phyloP scores from a whole-genome alignment of 2,797 vertebrate genomes.

The Moxostoma hubbsi region DNA sequence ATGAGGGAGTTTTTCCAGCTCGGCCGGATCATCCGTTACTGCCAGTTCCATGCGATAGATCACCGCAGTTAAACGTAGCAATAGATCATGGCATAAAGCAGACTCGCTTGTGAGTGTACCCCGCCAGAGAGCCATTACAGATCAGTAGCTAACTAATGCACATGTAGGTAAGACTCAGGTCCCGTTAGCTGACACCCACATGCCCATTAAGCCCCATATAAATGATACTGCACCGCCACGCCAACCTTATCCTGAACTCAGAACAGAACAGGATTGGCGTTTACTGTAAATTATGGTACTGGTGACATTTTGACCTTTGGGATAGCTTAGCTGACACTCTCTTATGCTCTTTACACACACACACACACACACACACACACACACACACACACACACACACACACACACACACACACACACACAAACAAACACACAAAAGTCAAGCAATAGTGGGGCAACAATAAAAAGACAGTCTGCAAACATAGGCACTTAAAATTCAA shows the following conservation, averaged over 20 bases:
- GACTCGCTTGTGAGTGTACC: constrained; percentile 77
- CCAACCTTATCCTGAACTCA: constrained; percentile 22
- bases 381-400: too few species aligned
- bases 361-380: too few species aligned
- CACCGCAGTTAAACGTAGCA: constrained; percentile 76
- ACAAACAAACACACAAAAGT: background rate
- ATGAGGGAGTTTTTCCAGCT: constrained; percentile 86
- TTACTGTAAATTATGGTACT: constrained; percentile 36
- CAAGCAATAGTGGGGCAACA: background rate
- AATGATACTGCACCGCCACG: constrained; percentile 62
- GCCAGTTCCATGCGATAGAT: constrained; percentile 85
- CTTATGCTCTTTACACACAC: background rate
- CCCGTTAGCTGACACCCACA: constrained; percentile 69
- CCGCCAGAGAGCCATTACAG: constrained; percentile 78
- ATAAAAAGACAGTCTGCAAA: background rate
- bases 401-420: too few species aligned
- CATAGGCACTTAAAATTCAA: constrained; percentile 34
- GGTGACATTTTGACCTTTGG: constrained; percentile 8
- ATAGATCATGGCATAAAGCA: constrained; percentile 84
- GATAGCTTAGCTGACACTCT: background rate
- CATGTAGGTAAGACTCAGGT: constrained; percentile 79
- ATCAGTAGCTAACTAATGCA: constrained; percentile 82
- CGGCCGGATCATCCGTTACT: constrained; percentile 87
- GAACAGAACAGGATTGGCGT: constrained; percentile 15
- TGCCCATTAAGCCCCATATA: constrained; percentile 75